Conservation (phyloP, 2,888 invertebrate genomes). For the Ligdia adustata region DNA sequence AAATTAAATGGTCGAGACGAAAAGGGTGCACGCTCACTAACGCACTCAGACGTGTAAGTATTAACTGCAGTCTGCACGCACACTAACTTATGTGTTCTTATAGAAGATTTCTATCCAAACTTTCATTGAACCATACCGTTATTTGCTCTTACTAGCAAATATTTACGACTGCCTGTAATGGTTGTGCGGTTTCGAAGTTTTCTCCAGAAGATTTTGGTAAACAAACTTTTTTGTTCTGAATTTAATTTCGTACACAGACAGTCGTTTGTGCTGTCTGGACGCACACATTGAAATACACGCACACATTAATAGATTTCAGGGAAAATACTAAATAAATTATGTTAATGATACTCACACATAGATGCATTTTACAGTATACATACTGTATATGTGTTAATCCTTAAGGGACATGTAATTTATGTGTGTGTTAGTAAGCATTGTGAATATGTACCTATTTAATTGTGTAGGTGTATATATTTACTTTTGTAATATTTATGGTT, state of each 20-base stretch:
- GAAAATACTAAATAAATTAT: slow-evolving; percentile 33
- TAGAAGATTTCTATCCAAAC: slow-evolving; percentile 40
- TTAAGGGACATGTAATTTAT: slow-evolving; percentile 28
- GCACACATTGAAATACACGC: slow-evolving; percentile 34
- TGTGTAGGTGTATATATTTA: slow-evolving; percentile 23
- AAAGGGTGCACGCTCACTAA: slow-evolving; percentile 77
- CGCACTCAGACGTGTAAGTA: slow-evolving; percentile 50
- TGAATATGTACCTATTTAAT: neutral
- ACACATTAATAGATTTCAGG: slow-evolving; percentile 34
- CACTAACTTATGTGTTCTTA: slow-evolving; percentile 47
- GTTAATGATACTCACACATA: slow-evolving; percentile 37
- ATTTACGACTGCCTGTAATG: slow-evolving; percentile 20
- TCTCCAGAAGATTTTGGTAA: neutral
- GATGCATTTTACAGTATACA: neutral
- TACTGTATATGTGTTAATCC: slow-evolving; percentile 21
- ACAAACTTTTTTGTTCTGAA: slow-evolving; percentile 8
- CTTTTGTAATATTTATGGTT: slow-evolving; percentile 48
- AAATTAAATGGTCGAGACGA: slow-evolving; percentile 55
- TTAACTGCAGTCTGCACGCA: slow-evolving; percentile 68
- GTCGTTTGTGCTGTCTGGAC: slow-evolving; percentile 4
- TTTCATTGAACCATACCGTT: slow-evolving; percentile 43
- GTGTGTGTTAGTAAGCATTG: slow-evolving; percentile 12
- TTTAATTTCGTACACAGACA: slow-evolving; percentile 9
- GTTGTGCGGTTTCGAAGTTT: neutral
- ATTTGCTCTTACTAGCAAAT: slow-evolving; percentile 27